Evolutionary conservation across 2,888 invertebrate genomes (phyloP).

Genomic region (Drosophila cracens): DNA sequence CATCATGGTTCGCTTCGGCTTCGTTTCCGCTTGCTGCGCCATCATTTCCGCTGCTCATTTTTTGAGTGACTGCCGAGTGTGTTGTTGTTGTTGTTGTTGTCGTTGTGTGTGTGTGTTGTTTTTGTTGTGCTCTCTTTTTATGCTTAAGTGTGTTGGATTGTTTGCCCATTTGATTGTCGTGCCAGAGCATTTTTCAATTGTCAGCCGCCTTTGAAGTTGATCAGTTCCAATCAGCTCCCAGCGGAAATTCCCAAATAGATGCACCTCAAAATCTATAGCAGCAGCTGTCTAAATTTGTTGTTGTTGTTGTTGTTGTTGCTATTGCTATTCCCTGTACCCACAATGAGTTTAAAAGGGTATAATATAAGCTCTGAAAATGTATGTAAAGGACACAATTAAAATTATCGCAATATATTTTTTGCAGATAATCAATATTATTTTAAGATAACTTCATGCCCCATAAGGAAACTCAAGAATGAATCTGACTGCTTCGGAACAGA

Average conservation of each 20-base stretch:
- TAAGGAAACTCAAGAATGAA: not conserved
- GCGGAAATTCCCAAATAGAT: constrained; percentile 57
- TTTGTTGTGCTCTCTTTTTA: constrained; percentile 27
- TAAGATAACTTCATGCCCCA: accelerated
- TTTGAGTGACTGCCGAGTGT: constrained; percentile 45
- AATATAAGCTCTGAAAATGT: not conserved
- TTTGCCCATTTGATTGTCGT: constrained; percentile 75
- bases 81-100: constrained; percentile 8
- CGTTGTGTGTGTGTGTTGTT: constrained; percentile 12
- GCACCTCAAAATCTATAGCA: constrained; percentile 49
- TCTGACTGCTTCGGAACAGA: not conserved
- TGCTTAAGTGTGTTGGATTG: constrained; percentile 57
- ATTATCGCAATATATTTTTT: not conserved
- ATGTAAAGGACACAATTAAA: not conserved
- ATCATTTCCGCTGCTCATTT: constrained; percentile 78
- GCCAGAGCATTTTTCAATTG: constrained; percentile 67
- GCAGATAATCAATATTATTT: not conserved
- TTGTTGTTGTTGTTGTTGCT: not conserved
- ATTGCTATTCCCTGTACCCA: constrained; percentile 1
- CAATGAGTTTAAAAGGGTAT: not conserved
- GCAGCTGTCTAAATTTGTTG: not conserved
- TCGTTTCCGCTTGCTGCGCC: constrained; percentile 76
- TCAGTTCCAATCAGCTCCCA: constrained; percentile 58
- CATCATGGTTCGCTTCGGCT: constrained; percentile 36
- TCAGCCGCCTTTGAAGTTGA: constrained; percentile 58